phyloP scores from a whole-genome alignment of 2,888 invertebrate species.

The Cacoxenus indagator region DNA sequence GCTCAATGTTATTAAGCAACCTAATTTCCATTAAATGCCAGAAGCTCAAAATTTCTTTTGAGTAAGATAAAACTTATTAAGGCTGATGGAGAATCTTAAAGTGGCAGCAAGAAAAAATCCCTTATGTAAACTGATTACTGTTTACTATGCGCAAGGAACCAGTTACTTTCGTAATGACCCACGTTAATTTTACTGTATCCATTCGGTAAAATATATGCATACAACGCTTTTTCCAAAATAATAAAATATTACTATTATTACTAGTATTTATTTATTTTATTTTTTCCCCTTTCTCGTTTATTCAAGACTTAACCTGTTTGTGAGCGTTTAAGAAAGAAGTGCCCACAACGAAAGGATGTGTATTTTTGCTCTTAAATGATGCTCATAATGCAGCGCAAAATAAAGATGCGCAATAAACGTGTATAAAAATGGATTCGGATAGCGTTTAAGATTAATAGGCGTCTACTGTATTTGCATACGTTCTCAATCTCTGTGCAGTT shows the following conservation, averaged over 20 bases:
- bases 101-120: not conserved
- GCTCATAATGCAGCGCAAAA: not conserved
- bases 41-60: conserved; percentile 15
- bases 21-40: conserved; percentile 19
- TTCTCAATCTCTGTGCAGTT: not conserved
- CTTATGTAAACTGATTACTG: not conserved
- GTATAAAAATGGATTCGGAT: not conserved
- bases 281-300: not conserved
- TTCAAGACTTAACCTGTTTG: not conserved
- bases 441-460: conserved; percentile 14
- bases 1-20: not conserved
- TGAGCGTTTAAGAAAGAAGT: not conserved
- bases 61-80: conserved; percentile 13
- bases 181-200: not conserved
- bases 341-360: not conserved
- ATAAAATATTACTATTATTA: no score
- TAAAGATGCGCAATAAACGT: not conserved
- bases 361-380: not conserved
- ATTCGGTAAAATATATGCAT: no score
- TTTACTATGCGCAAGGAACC: not conserved
- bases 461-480: not conserved
- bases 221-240: no score
- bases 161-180: not conserved
- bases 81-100: conserved; percentile 10
- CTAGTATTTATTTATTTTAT: not conserved